Percentiles rank a stretch among this genome's conserved stretches.
Evolutionary conservation across 2,888 invertebrate genomes (phyloP).

Genomic region (Drosophila neotestacea): DNA sequence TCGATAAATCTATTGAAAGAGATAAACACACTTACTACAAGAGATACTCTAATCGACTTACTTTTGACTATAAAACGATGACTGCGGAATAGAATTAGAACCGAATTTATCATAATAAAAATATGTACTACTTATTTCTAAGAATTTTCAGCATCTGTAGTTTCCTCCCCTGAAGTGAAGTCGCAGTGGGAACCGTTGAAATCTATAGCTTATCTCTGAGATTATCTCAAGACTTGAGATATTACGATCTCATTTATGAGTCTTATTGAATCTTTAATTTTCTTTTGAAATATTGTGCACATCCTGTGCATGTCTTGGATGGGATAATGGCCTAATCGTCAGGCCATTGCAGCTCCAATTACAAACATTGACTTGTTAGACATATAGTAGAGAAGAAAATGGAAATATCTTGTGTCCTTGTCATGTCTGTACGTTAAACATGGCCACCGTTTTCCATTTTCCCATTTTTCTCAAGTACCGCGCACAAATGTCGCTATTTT

Average conservation of each 20-base stretch:
- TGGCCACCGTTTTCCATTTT: slow-evolving; percentile 49
- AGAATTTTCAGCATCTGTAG: neutral
- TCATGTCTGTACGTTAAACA: slow-evolving; percentile 43
- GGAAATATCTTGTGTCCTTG: slow-evolving; percentile 52
- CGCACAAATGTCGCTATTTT: slow-evolving; percentile 76
- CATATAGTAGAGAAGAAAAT: slow-evolving; percentile 9
- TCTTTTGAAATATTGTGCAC: slow-evolving; percentile 36
- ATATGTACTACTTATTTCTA: too few species aligned
- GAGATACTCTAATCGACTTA: too few species aligned
- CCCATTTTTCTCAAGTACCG: slow-evolving; percentile 58
- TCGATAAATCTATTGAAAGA: too few species aligned
- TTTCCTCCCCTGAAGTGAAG: neutral
- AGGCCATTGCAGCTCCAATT: slow-evolving; percentile 63
- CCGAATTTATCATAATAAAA: too few species aligned
- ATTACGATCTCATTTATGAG: neutral
- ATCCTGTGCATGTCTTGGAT: slow-evolving; percentile 42
- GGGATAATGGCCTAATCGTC: slow-evolving; percentile 53
- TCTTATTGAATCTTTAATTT: slow-evolving; percentile 1
- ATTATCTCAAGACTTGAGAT: neutral
- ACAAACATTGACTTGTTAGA: slow-evolving; percentile 53
- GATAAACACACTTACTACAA: too few species aligned
- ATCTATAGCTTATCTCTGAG: slow-evolving; percentile 8
- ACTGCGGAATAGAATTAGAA: too few species aligned
- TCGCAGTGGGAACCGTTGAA: neutral
- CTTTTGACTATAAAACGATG: too few species aligned